Conservation (phyloP, 1,140 invertebrate species). For the Hormaphis cornu region DNA sequence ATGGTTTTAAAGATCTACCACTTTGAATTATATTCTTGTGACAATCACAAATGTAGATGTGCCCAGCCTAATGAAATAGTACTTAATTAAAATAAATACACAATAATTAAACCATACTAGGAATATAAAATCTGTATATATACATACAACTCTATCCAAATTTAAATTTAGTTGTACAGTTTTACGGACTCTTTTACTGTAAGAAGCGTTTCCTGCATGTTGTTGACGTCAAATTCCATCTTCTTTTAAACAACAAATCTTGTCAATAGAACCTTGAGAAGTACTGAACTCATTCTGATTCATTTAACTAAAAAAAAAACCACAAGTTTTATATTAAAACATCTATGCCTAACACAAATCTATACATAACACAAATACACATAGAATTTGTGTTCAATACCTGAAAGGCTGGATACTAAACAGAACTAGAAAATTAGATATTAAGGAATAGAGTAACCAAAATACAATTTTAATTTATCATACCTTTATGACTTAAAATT, state of each 20-base stretch:
- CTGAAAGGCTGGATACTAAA: too few relatives aligned
- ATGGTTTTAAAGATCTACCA: slow-evolving; percentile 70
- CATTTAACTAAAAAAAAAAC: slow-evolving; percentile 9
- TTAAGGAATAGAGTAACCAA: too few relatives aligned
- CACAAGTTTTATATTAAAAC: background rate
- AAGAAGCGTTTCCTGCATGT: slow-evolving; percentile 87
- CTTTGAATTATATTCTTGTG: slow-evolving; percentile 92
- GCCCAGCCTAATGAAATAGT: slow-evolving; percentile 63
- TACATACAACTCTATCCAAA: slow-evolving; percentile 68
- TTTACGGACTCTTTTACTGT: slow-evolving; percentile 92
- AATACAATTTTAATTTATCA: too few relatives aligned
- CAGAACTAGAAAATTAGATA: too few relatives aligned
- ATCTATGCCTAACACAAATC: too few relatives aligned
- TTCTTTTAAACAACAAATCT: slow-evolving; percentile 89
- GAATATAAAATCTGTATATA: background rate
- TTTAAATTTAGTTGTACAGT: slow-evolving; percentile 84
- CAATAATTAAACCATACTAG: background rate
- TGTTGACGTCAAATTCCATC: slow-evolving; percentile 74
- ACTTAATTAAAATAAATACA: too few relatives aligned
- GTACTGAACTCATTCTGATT: slow-evolving; percentile 71
- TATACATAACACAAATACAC: too few relatives aligned
- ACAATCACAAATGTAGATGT: slow-evolving; percentile 94
- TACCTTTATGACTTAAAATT: too few relatives aligned
- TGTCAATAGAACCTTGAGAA: slow-evolving; percentile 67
- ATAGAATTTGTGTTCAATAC: too few relatives aligned